These are phyloP conservation scores for Pica pica DNA, from an alignment of 2,113 vertebrate species.

Conservation along the genomic window DNA sequence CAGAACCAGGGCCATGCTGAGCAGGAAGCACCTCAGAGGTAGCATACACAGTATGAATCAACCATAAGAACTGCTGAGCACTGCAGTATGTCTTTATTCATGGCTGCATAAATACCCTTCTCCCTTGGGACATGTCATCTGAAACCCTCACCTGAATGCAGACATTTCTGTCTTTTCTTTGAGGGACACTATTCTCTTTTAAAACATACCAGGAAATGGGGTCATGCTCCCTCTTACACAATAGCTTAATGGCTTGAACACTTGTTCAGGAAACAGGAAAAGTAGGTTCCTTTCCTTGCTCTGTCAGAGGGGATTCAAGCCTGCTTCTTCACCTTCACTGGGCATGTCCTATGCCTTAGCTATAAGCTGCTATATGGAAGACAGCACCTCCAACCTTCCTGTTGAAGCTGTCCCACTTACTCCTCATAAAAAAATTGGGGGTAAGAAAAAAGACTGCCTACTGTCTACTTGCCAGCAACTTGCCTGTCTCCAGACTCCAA, in stretches of 20 bases:
- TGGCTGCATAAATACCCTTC: neutral
- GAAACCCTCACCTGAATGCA: slow-evolving; percentile 44
- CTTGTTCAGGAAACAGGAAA: slow-evolving; percentile 67
- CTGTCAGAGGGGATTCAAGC: neutral
- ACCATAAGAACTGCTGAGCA: neutral
- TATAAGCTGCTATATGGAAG: neutral
- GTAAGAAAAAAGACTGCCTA: neutral
- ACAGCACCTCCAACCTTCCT: neutral
- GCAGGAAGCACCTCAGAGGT: slow-evolving; percentile 23
- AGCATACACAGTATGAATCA: neutral
- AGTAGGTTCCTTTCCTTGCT: slow-evolving; percentile 38
- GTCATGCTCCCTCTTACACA: slow-evolving; percentile 41
- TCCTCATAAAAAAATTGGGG: neutral
- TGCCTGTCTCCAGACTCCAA: neutral
- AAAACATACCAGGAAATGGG: slow-evolving; percentile 23
- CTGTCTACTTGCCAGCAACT: neutral
- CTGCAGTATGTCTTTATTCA: slow-evolving; percentile 1
- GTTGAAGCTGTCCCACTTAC: neutral
- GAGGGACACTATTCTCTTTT: slow-evolving; percentile 42
- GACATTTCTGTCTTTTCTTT: slow-evolving; percentile 43
- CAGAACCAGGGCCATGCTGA: neutral
- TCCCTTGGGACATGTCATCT: slow-evolving; percentile 26
- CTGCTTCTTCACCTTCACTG: neutral
- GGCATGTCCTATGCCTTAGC: neutral
- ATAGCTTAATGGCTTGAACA: slow-evolving; percentile 63